Percentiles rank a stretch among this genome's conserved stretches.
phyloP scores from a whole-genome alignment of 2,888 invertebrate species.

The Pammene fasciana region DNA sequence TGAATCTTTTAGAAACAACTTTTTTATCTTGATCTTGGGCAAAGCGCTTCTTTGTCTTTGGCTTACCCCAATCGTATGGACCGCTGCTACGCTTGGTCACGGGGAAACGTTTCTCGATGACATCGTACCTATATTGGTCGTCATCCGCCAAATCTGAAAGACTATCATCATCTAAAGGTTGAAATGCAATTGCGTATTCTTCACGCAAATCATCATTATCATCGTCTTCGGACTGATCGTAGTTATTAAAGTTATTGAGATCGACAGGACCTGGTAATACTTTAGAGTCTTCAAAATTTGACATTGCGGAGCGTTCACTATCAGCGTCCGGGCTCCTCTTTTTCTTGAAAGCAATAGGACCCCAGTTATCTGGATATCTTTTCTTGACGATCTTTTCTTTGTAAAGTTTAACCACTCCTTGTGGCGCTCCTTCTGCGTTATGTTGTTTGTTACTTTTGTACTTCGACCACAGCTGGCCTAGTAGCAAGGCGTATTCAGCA shows the following conservation, averaged over 20 bases:
- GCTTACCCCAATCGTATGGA: slow-evolving; percentile 58
- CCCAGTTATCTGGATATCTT: slow-evolving; percentile 76
- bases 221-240: slow-evolving; percentile 68
- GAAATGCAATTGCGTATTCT: slow-evolving; percentile 78
- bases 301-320: slow-evolving; percentile 51
- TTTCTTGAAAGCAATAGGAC: slow-evolving; percentile 78
- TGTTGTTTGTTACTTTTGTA: slow-evolving; percentile 78
- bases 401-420: slow-evolving; percentile 75
- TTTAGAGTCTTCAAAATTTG: slow-evolving; percentile 65
- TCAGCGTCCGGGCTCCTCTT: slow-evolving; percentile 75
- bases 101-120: slow-evolving; percentile 85
- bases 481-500: slow-evolving; percentile 79
- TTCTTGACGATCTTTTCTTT: slow-evolving; percentile 78
- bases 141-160: slow-evolving; percentile 70
- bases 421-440: slow-evolving; percentile 64
- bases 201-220: slow-evolving; percentile 75
- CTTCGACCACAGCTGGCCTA: slow-evolving; percentile 83
- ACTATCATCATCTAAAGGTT: slow-evolving; percentile 75
- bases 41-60: slow-evolving; percentile 69
- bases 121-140: slow-evolving; percentile 71
- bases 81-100: slow-evolving; percentile 86
- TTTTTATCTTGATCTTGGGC: slow-evolving; percentile 64
- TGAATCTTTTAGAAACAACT: slow-evolving; percentile 63
- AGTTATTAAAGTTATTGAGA: slow-evolving; percentile 63
- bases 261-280: slow-evolving; percentile 55